Percentiles rank a stretch among this genome's conserved stretches.
Evolutionary conservation across 2,113 vertebrate genomes (phyloP).

Genomic region (Ceyx margarethae): DNA sequence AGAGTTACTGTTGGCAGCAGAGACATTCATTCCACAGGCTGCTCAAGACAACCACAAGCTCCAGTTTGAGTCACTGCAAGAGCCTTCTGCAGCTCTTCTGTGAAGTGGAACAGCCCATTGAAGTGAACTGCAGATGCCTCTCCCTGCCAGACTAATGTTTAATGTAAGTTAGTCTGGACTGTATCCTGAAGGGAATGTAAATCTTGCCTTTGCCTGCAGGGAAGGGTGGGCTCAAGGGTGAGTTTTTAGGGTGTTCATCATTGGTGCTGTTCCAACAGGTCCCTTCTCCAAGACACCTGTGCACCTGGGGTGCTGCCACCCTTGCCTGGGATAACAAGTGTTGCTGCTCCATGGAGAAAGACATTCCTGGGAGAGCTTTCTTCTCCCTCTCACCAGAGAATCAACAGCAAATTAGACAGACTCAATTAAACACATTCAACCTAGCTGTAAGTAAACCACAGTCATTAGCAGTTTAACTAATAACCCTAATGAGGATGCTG

Average conservation of each 20-base stretch:
- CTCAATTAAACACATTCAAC: slow-evolving; percentile 8
- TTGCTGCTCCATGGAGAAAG: not conserved
- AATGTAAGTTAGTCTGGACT: not conserved
- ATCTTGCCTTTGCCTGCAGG: not conserved
- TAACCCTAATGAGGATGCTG: not conserved
- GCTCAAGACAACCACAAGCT: not conserved
- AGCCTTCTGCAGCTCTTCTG: slow-evolving; percentile 40
- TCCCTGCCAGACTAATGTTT: not conserved
- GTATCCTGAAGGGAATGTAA: not conserved
- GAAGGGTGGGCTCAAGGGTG: not conserved
- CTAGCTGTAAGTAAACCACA: not conserved
- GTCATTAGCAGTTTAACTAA: slow-evolving; percentile 22
- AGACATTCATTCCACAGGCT: not conserved
- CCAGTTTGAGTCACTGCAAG: not conserved
- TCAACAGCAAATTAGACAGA: slow-evolving; percentile 18
- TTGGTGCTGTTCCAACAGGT: not conserved
- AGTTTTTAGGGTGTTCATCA: not conserved
- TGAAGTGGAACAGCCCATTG: slow-evolving; percentile 6
- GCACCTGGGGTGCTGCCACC: not conserved
- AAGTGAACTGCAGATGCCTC: not conserved
- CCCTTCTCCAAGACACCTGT: not conserved
- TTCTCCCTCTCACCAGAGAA: slow-evolving; percentile 27
- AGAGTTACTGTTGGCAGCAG: not conserved
- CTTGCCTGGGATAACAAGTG: not conserved
- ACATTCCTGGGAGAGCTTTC: not conserved